phyloP scores from a whole-genome alignment of 1,140 invertebrate genomes.

The Spodoptera frugiperda region DNA sequence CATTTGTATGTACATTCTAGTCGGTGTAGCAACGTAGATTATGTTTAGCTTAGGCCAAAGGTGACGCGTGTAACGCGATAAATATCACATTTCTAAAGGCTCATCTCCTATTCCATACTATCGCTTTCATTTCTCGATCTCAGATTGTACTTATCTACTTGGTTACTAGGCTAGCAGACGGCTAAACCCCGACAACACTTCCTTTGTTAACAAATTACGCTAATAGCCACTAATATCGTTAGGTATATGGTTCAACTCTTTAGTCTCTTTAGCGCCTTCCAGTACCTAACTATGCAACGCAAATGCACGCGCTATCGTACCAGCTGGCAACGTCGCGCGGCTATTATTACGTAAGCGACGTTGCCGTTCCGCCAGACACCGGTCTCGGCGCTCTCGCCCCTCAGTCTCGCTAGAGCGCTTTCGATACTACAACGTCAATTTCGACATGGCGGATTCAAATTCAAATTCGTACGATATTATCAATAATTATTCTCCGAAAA shows the following conservation, averaged over 20 bases:
- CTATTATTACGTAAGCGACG: conserved; percentile 57
- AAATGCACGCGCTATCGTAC: conserved; percentile 47
- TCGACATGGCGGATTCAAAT: conserved; percentile 70
- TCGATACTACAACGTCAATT: conserved; percentile 60
- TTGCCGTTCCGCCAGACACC: conserved; percentile 75
- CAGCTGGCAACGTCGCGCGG: conserved; percentile 63
- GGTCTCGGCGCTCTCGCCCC: conserved; percentile 70
- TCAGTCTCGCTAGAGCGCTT: conserved; percentile 82
- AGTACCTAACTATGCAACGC: conserved; percentile 56
- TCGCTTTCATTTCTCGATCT: conserved; percentile 44
- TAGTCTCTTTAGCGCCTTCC: conserved; percentile 59
- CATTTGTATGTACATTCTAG: background rate
- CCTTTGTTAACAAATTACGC: conserved; percentile 52
- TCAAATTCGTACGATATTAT: conserved; percentile 67
- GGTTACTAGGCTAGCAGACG: conserved; percentile 2
- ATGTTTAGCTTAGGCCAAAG: background rate
- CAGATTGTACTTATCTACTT: conserved; percentile 40
- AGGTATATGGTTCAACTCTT: conserved; percentile 54
- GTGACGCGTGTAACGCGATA: conserved; percentile 3
- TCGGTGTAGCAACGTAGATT: background rate
- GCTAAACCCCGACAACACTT: conserved; percentile 40
- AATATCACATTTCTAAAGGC: conserved; percentile 2
- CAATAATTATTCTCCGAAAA: conserved; percentile 62
- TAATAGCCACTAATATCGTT: conserved; percentile 64
- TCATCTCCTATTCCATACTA: conserved; percentile 18